Conservation (phyloP, 2,113 vertebrate genomes). For the Cercocebus atys region DNA sequence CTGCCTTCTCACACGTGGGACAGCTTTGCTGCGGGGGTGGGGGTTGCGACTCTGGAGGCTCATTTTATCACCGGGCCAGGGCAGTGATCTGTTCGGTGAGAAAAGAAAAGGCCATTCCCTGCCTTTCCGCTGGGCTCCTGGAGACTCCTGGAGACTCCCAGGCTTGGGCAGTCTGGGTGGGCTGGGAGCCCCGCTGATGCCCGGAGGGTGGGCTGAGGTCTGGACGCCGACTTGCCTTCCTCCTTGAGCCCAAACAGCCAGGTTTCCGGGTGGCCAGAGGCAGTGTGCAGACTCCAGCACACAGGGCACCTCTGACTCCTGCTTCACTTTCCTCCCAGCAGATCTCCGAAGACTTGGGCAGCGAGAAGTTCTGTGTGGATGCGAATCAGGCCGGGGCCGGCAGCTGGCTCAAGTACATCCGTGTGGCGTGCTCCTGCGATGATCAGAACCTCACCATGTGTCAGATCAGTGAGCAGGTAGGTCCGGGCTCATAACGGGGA, state of each 20-base stretch:
- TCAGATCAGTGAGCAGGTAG: slow-evolving; percentile 95
- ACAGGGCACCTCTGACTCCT: neutral
- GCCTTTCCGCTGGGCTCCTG: accelerated
- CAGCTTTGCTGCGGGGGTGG: neutral
- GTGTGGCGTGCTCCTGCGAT: slow-evolving; percentile 90
- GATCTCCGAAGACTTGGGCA: slow-evolving; percentile 92
- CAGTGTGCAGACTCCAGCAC: accelerated
- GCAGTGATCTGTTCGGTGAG: neutral
- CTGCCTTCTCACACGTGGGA: neutral
- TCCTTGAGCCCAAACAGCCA: neutral
- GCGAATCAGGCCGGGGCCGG: slow-evolving; percentile 83
- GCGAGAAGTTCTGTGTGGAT: slow-evolving; percentile 91
- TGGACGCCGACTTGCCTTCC: accelerated
- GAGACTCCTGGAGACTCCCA: accelerated
- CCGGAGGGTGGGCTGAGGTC: accelerated
- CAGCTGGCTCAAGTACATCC: slow-evolving; percentile 97
- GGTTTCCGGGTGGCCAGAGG: too few species aligned
- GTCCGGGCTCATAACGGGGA: neutral
- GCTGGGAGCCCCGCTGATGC: accelerated
- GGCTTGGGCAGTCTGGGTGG: neutral
- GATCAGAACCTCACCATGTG: slow-evolving; percentile 94
- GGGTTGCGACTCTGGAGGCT: neutral
- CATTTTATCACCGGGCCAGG: neutral
- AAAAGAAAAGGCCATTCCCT: too few species aligned
- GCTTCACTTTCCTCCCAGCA: slow-evolving; percentile 73